phyloP scores from a whole-genome alignment of 2,888 invertebrate species.

The Dasysyrphus albostriatus region DNA sequence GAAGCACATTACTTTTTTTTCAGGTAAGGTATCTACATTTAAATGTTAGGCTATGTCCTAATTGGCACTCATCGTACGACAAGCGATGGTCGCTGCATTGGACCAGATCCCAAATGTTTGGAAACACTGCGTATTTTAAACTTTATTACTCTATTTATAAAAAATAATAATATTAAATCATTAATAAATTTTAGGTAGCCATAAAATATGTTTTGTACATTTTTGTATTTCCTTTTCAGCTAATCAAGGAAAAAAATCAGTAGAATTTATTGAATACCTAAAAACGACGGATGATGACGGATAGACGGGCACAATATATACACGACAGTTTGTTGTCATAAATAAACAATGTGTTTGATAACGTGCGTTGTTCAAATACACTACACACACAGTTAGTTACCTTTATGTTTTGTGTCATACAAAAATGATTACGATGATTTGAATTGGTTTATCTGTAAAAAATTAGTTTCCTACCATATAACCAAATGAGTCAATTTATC shows the following conservation, averaged over 20 bases:
- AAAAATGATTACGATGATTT: slow-evolving; percentile 61
- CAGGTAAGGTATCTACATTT: no score
- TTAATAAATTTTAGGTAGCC: neutral
- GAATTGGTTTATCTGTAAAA: slow-evolving; percentile 42
- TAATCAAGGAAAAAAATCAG: neutral
- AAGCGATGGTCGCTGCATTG: no score
- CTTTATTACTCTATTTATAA: no score
- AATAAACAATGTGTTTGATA: slow-evolving; percentile 51
- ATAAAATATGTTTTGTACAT: neutral
- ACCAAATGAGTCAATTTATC: slow-evolving; percentile 49
- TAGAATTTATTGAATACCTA: neutral
- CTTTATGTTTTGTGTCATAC: slow-evolving; percentile 47
- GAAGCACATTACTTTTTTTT: no score
- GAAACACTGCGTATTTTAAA: no score
- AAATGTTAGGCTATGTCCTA: no score
- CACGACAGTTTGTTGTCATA: slow-evolving; percentile 26
- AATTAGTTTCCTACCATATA: slow-evolving; percentile 31
- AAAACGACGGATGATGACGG: neutral
- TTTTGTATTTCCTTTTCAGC: neutral
- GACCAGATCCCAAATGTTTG: no score
- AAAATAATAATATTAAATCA: no score
- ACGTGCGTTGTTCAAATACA: slow-evolving; percentile 48
- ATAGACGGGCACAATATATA: neutral
- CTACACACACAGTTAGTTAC: slow-evolving; percentile 17
- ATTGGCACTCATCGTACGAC: no score